These are phyloP conservation scores for Sigmodon hispidus DNA, from an alignment of 2,113 vertebrate genomes.

Conservation along the genomic window DNA sequence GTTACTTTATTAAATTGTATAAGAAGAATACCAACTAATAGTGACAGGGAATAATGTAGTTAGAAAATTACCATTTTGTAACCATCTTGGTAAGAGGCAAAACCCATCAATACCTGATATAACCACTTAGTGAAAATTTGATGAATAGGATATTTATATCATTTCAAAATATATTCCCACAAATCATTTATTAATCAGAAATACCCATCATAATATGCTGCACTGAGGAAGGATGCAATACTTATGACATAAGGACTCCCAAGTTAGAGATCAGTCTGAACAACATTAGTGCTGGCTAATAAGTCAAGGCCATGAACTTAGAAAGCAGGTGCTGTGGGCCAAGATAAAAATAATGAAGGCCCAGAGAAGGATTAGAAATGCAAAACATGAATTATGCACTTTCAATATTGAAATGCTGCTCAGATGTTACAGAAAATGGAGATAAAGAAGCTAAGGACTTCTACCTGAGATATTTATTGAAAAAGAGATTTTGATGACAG, in stretches of 20 bases:
- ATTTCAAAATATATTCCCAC: conserved; percentile 55
- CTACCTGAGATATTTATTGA: not conserved
- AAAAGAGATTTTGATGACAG: conserved; percentile 11
- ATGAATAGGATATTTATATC: conserved; percentile 51
- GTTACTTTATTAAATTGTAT: conserved; percentile 23
- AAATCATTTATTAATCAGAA: conserved; percentile 66
- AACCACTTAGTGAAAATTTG: conserved; percentile 50
- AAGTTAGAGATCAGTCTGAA: not conserved
- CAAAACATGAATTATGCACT: not conserved
- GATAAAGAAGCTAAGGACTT: not conserved
- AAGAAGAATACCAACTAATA: conserved; percentile 35
- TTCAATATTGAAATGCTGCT: not conserved
- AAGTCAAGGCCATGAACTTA: not conserved
- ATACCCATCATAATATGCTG: not conserved
- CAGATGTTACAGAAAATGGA: not conserved
- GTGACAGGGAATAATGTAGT: not conserved
- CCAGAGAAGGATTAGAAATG: not conserved
- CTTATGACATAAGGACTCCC: conserved; percentile 23
- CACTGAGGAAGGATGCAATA: not conserved
- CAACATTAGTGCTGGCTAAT: conserved; percentile 21
- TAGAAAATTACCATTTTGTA: conserved; percentile 47
- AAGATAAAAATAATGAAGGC: not conserved
- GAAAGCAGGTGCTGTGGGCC: not conserved
- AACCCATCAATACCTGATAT: conserved; percentile 44
- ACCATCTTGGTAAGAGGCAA: not conserved